These are phyloP conservation scores for Dexiosoma caninum DNA, from an alignment of 2,888 invertebrate genomes.

Conservation along the genomic window DNA sequence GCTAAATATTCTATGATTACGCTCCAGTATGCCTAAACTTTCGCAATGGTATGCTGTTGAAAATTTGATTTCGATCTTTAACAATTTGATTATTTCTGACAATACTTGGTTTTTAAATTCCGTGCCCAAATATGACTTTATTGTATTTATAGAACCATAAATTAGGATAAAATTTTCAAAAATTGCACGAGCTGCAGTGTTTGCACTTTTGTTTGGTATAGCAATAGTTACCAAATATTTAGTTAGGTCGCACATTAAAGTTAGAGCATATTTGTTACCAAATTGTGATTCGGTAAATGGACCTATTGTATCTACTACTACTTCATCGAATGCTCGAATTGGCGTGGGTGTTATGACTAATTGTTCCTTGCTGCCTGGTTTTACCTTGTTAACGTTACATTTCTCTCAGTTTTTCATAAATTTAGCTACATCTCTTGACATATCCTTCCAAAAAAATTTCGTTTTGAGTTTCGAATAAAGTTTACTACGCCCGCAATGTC, in stretches of 20 bases:
- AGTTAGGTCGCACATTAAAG: slow-evolving; percentile 62
- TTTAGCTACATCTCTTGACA: slow-evolving; percentile 25
- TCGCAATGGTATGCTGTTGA: slow-evolving; percentile 34
- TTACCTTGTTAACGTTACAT: slow-evolving; percentile 53
- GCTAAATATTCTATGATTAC: slow-evolving; percentile 29
- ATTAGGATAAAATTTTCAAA: slow-evolving; percentile 24
- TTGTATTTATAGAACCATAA: neutral
- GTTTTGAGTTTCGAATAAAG: slow-evolving; percentile 36
- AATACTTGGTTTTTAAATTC: slow-evolving; percentile 27
- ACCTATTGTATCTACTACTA: slow-evolving; percentile 63
- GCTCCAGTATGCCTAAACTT: slow-evolving; percentile 21
- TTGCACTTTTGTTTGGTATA: slow-evolving; percentile 64
- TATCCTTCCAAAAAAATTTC: slow-evolving; percentile 53
- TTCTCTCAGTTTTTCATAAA: slow-evolving; percentile 37
- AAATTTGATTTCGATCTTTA: slow-evolving; percentile 7
- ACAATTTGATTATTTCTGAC: slow-evolving; percentile 4
- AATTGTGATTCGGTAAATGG: slow-evolving; percentile 53
- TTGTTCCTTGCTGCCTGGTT: slow-evolving; percentile 15
- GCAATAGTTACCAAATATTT: slow-evolving; percentile 60
- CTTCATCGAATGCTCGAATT: neutral
- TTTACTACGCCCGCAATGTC: slow-evolving; percentile 21
- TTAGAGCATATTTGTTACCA: slow-evolving; percentile 47
- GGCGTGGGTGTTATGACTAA: too few relatives aligned
- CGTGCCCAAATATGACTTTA: slow-evolving; percentile 19
- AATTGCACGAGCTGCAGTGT: neutral